phyloP scores from a whole-genome alignment of 2,113 vertebrate genomes.

The Catagonus wagneri region DNA sequence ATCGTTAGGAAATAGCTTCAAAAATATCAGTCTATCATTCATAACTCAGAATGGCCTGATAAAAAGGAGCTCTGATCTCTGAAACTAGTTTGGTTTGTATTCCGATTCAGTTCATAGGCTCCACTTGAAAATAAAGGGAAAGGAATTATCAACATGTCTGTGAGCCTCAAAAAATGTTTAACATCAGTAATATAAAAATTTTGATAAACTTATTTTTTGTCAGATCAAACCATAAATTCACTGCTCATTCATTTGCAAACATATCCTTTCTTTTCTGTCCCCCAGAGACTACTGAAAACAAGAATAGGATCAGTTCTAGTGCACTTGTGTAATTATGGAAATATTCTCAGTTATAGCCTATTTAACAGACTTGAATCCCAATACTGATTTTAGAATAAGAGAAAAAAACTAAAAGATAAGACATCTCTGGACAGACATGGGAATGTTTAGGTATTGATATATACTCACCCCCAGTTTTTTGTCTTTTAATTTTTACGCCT shows the following conservation, averaged over 20 bases:
- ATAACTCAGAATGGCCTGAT: background rate
- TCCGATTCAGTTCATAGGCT: background rate
- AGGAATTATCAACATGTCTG: background rate
- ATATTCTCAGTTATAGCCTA: background rate
- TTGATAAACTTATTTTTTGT: background rate
- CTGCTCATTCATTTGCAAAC: background rate
- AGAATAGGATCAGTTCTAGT: background rate
- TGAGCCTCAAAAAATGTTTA: background rate
- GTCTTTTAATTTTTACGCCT: conserved; percentile 45
- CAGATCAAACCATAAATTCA: background rate
- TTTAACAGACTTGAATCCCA: background rate
- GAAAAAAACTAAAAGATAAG: background rate
- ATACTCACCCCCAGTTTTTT: conserved; percentile 31
- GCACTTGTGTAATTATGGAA: background rate
- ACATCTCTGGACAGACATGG: background rate
- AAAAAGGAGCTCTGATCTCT: background rate
- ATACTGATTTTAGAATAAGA: conserved; percentile 14
- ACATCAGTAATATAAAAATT: background rate
- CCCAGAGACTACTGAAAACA: background rate
- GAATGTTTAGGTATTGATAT: background rate
- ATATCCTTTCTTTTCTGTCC: background rate
- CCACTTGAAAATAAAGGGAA: background rate
- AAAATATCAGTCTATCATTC: background rate
- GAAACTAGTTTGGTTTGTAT: conserved; percentile 23
- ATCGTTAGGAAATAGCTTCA: background rate